These are phyloP conservation scores for Pediacus dermestoides DNA, from an alignment of 2,888 invertebrate genomes.

Conservation along the genomic window DNA sequence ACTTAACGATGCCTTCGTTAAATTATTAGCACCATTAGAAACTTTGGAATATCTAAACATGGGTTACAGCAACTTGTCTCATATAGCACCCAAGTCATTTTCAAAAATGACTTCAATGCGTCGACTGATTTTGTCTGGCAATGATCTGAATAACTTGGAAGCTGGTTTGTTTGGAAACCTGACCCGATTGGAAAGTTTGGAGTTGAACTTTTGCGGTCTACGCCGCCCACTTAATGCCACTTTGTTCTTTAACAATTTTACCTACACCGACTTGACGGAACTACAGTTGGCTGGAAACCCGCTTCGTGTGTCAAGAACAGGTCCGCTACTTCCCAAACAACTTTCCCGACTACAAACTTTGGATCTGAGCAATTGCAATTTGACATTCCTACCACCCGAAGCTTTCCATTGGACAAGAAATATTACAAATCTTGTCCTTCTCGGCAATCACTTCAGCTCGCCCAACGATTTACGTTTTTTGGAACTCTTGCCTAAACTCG, in stretches of 20 bases:
- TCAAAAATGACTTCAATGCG: constrained; percentile 67
- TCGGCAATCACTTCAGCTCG: constrained; percentile 55
- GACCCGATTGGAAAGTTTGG: constrained; percentile 63
- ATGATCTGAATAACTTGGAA: constrained; percentile 62
- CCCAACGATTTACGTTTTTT: constrained; percentile 56
- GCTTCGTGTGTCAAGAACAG: constrained; percentile 56
- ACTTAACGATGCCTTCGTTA: constrained; percentile 63
- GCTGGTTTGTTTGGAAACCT: constrained; percentile 66
- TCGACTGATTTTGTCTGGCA: constrained; percentile 64
- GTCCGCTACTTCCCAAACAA: constrained; percentile 62
- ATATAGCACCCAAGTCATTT: constrained; percentile 63
- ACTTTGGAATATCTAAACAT: constrained; percentile 67
- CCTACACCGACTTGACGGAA: constrained; percentile 63
- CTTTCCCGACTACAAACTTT: constrained; percentile 61
- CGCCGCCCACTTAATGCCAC: constrained; percentile 62
- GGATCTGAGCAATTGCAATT: constrained; percentile 64
- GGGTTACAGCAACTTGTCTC: constrained; percentile 68
- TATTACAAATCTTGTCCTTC: constrained; percentile 59
- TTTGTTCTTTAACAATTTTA: constrained; percentile 63
- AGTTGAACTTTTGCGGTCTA: constrained; percentile 66
- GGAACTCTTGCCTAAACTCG: constrained; percentile 55
- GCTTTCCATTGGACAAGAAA: constrained; percentile 62
- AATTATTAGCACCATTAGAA: constrained; percentile 61
- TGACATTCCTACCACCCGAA: constrained; percentile 57
- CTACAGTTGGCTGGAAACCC: constrained; percentile 68